Percentiles rank a stretch among this genome's conserved stretches.
These are phyloP conservation scores for Euwallacea similis DNA, from an alignment of 1,140 invertebrate species.

Conservation along the genomic window DNA sequence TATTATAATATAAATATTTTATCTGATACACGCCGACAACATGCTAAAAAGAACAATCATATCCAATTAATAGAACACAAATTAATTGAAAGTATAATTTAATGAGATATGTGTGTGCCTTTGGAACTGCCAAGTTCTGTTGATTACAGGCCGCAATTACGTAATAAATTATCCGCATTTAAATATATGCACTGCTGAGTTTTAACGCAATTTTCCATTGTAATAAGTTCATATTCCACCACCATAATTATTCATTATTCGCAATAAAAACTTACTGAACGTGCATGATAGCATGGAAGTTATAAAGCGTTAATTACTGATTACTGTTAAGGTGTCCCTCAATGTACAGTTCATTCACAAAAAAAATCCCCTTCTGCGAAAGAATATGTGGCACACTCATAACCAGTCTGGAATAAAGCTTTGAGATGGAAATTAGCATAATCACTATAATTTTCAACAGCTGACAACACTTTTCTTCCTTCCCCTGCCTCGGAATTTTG, in stretches of 20 bases:
- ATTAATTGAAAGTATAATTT: too few relatives aligned
- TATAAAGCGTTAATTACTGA: not conserved
- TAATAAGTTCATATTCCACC: not conserved
- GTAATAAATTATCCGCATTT: conserved; percentile 2
- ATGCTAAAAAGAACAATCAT: too few relatives aligned
- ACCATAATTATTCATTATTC: not conserved
- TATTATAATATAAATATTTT: too few relatives aligned
- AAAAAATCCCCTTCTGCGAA: too few relatives aligned
- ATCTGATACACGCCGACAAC: too few relatives aligned
- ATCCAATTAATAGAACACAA: too few relatives aligned
- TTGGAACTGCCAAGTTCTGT: too few relatives aligned
- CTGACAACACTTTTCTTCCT: conserved; percentile 1
- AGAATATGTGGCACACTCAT: too few relatives aligned
- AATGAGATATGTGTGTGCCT: too few relatives aligned
- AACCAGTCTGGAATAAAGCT: too few relatives aligned
- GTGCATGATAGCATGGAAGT: not conserved
- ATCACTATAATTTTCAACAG: not conserved
- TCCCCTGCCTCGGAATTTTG: not conserved
- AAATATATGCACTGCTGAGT: conserved; percentile 2
- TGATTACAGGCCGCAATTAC: not conserved
- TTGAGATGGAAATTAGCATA: not conserved
- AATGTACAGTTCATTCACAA: too few relatives aligned
- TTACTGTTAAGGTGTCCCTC: too few relatives aligned
- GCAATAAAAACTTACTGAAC: not conserved
- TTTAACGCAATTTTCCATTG: conserved; percentile 2